A percentile compares a stretch with the other conserved stretches of the same genome.
Conservation (phyloP, 2,113 vertebrate genomes). For the Rhegmatorhina hoffmannsi region DNA sequence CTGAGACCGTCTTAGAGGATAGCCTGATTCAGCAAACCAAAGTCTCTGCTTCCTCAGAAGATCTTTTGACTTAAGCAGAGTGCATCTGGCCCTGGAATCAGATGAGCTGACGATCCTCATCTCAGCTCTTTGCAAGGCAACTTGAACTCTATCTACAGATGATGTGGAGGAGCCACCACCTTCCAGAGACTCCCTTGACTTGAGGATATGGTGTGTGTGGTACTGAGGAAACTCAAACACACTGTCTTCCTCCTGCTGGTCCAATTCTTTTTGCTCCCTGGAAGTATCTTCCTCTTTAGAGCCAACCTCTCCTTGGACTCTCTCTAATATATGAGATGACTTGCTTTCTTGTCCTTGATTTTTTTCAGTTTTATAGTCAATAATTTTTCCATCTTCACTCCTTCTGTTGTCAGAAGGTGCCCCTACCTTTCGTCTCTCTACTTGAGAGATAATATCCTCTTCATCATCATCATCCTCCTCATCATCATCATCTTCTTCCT, state of each 20-base stretch:
- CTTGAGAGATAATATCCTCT: constrained; percentile 32
- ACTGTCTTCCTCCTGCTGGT: constrained; percentile 45
- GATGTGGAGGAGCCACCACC: background rate
- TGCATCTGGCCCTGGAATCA: constrained; percentile 58
- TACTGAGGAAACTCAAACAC: constrained; percentile 77
- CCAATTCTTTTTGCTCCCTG: background rate
- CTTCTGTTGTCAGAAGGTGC: background rate
- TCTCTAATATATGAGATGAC: background rate
- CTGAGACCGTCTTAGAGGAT: constrained; percentile 85
- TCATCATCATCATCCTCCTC: constrained; percentile 68
- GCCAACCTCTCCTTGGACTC: background rate
- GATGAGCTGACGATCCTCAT: constrained; percentile 64
- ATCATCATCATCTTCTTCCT: constrained; percentile 58
- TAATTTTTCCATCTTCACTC: background rate
- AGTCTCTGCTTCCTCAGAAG: constrained; percentile 72
- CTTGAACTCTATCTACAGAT: constrained; percentile 66
- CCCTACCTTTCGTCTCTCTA: background rate
- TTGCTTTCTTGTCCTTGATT: background rate
- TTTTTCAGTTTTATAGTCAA: background rate
- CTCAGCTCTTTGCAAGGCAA: constrained; percentile 81
- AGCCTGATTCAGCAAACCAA: constrained; percentile 67
- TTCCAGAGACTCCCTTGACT: constrained; percentile 53
- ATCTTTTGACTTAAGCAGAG: constrained; percentile 72
- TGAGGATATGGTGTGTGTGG: constrained; percentile 80
- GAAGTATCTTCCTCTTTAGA: constrained; percentile 5